Evolutionary conservation across 1,140 invertebrate species (phyloP).

Genomic region (Ephestia elutella): DNA sequence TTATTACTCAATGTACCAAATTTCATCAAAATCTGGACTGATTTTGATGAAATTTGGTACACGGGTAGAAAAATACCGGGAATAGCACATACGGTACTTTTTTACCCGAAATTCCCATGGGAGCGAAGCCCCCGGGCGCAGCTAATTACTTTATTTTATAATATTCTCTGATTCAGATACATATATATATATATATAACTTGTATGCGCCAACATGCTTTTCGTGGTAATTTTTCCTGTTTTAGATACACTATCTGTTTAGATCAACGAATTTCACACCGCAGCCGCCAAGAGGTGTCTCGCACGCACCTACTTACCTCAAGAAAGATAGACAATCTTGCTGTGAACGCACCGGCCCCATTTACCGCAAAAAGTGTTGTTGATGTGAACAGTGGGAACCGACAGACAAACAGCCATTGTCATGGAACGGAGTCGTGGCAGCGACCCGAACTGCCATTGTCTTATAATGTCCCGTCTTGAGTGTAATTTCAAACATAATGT

Average conservation of each 20-base stretch:
- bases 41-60: background rate
- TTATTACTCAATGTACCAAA: too few relatives aligned
- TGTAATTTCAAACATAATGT: too few relatives aligned
- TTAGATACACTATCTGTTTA: too few relatives aligned
- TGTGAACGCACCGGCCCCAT: conserved; percentile 18
- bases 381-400: conserved; percentile 57
- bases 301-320: background rate
- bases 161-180: too few relatives aligned
- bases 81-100: too few relatives aligned
- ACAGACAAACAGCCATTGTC: conserved; percentile 51
- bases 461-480: conserved; percentile 5
- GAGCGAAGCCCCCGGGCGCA: too few relatives aligned
- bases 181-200: too few relatives aligned
- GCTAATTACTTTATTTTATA: too few relatives aligned
- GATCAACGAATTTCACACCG: too few relatives aligned
- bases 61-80: background rate
- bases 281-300: too few relatives aligned
- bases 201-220: background rate
- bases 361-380: conserved; percentile 32
- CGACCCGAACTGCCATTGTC: conserved; percentile 39
- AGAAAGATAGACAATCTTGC: background rate
- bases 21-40: background rate
- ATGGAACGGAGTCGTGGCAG: conserved; percentile 43
- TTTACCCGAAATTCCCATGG: too few relatives aligned
- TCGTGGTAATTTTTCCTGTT: background rate